These are phyloP conservation scores for Hapalemur alaotrensis DNA, from an alignment of 2,797 vertebrate genomes.

Conservation along the genomic window DNA sequence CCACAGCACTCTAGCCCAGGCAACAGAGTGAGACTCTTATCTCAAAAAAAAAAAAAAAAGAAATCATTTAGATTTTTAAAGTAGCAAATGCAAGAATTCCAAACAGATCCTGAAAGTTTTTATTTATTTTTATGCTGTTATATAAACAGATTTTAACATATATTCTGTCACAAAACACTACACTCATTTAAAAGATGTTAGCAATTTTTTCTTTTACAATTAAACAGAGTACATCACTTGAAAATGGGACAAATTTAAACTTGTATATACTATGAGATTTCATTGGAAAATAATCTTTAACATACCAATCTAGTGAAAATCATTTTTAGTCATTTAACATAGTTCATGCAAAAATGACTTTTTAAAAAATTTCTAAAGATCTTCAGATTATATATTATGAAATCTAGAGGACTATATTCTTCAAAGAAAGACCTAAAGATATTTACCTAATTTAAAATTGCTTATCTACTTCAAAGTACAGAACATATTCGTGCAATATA, in stretches of 20 bases:
- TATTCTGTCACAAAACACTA: background rate
- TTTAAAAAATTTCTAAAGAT: background rate
- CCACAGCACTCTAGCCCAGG: too few species aligned
- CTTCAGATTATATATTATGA: background rate
- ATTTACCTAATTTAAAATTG: background rate
- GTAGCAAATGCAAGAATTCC: background rate
- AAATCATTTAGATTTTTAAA: background rate
- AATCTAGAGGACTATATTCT: background rate
- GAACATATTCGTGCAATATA: background rate
- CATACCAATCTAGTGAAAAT: background rate
- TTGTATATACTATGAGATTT: background rate
- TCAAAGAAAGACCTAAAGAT: background rate
- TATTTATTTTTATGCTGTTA: background rate
- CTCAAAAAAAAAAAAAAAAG: too few species aligned
- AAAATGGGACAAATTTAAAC: background rate
- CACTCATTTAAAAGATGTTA: background rate
- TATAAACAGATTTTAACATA: background rate
- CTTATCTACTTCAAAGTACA: background rate
- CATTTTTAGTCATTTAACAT: background rate
- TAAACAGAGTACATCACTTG: background rate
- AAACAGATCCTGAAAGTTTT: background rate
- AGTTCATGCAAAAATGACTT: background rate
- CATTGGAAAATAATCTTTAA: constrained; percentile 5
- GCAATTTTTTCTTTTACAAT: background rate
- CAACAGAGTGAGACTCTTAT: too few species aligned